Evolutionary conservation across 1,140 invertebrate genomes (phyloP), one percentile per base, ranked within the genome.

Genomic region (Sitophilus oryzae): DNA sequence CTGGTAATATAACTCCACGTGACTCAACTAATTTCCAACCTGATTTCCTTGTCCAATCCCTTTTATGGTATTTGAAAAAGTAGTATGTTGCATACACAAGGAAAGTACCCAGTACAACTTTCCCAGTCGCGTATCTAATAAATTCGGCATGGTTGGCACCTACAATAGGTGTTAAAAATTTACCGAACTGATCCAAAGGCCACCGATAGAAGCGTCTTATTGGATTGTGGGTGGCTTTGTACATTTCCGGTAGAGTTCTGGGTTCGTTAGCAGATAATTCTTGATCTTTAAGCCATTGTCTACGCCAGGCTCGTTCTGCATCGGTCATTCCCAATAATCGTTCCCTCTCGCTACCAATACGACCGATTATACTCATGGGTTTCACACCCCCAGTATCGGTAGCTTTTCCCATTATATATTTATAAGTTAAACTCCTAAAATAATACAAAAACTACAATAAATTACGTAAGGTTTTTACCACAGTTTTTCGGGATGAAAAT

Each of bases 261-360:
- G 90, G 88, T 66, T 93, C 90, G 45, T 84, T 80, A 11, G 79
- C 76, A 41, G 80, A 71, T 25, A 94, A 74, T 58, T 82, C 66
- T 76, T 91, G 89, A 75, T 91, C 89, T 68, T 91, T 82, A 1
- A 93, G 59, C 82, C 83, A 94, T 68, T 91, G 80, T 59, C 82
- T 84, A 52, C 91, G 79, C 81, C 85, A 93, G 38, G 81, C 81
- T 60, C 90, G 78, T 75, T 93, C 90, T n/a, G 81, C 83, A 66
- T 84, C 75, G 4, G 82, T 84, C 89, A 93, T 93, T 49, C 89
- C 89, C 42, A 82, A 64, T 18, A 88, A 74, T 68, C 91, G 79
- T 73, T 92, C 85, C 56, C 89, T 77, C 75, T 91, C 85, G 0
- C 69, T 69, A 14, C 74, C 77, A 72, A 88, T 78, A 48, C 88